Base-by-base conservation (phyloP, 2,888 invertebrate genomes). In the Pardosa pseudoannulata region DNA sequence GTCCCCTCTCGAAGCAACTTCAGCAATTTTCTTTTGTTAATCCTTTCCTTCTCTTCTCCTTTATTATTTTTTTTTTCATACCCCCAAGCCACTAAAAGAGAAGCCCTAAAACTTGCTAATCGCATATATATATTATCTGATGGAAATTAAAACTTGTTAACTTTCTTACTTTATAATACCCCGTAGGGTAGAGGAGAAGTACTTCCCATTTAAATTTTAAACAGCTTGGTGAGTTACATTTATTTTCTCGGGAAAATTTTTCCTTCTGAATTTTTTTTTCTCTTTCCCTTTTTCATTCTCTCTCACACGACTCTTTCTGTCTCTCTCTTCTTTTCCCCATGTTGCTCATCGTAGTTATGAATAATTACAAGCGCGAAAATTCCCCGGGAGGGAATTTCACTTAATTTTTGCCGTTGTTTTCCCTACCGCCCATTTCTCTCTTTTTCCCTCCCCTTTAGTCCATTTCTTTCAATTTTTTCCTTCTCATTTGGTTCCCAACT, bases 81-180 rank as follows among this genome's bases (percentile, higher is more conserved):
- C 36, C 74, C 56, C 36, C 41, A 29, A 31, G 31, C 56, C 32
- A 32, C 46, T 41, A n/a, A 70, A 28, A 56, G 23, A 23, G 7
- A 46, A 9, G 67, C 19, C 32, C n/a, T 19, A 11, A 27, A n/a
- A 32, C 67, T 67, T 46, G 65, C 82, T 83, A 83, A 83, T 83
- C 82, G 31, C 50, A 46, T 41, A 72, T 65, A 27, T 32, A 39
- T 16, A 28, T 75, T 75, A 85, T 85, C 83, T 56, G 83, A 85
- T 85, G 68, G 65, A 85, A 85, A 85, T 85, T 85, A 85, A 85
- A 85, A 85, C 78, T 85, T 85, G 83, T 85, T 85, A 78, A 78
- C 73, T 72, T 68, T 65, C 67, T 73, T 64, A 64, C 76, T 83
- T 76, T 31, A 76, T 62, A 85, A 78, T 36, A 65, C 78, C 82